Base-by-base conservation (phyloP, 2,888 invertebrate species). In the Cerastis rubricosa region DNA sequence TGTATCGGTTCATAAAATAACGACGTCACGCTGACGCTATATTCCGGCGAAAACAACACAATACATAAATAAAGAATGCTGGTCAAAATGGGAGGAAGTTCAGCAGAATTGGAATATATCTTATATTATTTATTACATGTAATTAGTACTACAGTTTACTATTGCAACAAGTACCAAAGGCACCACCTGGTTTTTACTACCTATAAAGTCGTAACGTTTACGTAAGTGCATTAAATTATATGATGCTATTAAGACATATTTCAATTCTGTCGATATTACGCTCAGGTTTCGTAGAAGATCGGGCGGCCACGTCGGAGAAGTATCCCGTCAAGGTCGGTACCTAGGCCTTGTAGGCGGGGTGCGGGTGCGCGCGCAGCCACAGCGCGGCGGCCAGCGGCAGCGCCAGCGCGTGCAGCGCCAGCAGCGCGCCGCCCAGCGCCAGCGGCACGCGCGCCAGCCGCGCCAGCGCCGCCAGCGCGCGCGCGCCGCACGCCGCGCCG, bases 311-410 rank as follows among this genome's bases (percentile, higher is more conserved):
- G 8, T 29, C 17, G 8, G 59, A 29, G 25, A 12, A 8, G n/a
- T n/a, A 14, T 71, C 14, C 8, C 19, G 35, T 35, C 1, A 3
- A 11, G 9, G 40, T n/a, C 25, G 19, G 66, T 7, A 0, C 67
- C 80, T 92, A 95, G 2, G 95, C 95, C 90, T 96, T 96, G 93
- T 95, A 93, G 22, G 90, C 71, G 80, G 79, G 88, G 49, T 57
- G 84, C 67, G 94, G 93, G 75, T 89, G 90, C 71, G 93, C 92
- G 89, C 93, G 94, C 88, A 94, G 93, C 78, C 94, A 94, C 84
- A 95, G 92, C 89, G 94, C 94, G 63, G 93, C 92, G 81, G 95
- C 89, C 69, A 96, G 94, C 91, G 95, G 92, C 91, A 95, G 91
- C 89, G 95, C 90, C 57, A 90, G 87, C 83, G 91, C 93, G 91